phyloP scores from a whole-genome alignment of 2,797 vertebrate genomes.

The Lycodopsis pacificus region DNA sequence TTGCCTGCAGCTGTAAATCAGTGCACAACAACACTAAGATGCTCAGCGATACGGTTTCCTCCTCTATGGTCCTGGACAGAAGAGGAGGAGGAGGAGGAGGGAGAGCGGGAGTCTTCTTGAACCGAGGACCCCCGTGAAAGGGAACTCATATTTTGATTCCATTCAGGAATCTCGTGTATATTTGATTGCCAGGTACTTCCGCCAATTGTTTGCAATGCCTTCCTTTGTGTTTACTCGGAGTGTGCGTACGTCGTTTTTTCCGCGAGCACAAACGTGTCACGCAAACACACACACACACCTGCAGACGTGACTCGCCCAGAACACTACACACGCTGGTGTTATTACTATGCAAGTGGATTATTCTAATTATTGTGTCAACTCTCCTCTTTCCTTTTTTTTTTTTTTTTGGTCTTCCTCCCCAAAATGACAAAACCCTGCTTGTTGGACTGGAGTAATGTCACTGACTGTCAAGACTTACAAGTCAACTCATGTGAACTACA shows the following conservation, averaged over 20 bases:
- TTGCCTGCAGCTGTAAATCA: conserved; percentile 57
- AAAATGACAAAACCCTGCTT: conserved; percentile 78
- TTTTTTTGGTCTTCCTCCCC: conserved; percentile 36
- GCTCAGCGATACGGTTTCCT: conserved; percentile 67
- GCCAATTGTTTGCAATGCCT: conserved; percentile 84
- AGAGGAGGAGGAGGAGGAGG: conserved; percentile 5
- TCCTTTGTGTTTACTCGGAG: conserved; percentile 80
- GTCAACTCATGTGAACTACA: conserved; percentile 50
- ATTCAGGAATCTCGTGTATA: conserved; percentile 93
- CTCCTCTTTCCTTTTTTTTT: conserved; percentile 36
- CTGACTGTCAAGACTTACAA: conserved; percentile 60
- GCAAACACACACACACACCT: conserved; percentile 44
- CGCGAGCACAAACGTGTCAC: conserved; percentile 36
- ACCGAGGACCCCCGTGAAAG: conserved; percentile 84
- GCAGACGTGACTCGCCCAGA: conserved; percentile 76
- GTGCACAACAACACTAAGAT: conserved; percentile 75
- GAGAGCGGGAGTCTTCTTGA: conserved; percentile 51
- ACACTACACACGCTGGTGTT: conserved; percentile 87
- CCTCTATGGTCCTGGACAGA: conserved; percentile 44
- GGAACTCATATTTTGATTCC: conserved; percentile 93
- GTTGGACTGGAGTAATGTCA: conserved; percentile 69
- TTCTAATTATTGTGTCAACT: conserved; percentile 68
- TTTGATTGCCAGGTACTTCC: conserved; percentile 90
- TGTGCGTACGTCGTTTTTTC: conserved; percentile 51
- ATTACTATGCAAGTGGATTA: conserved; percentile 93